These are phyloP conservation scores for Platygyra sinensis DNA, from an alignment of 64 coral and sea anemone species.

Conservation along the genomic window DNA sequence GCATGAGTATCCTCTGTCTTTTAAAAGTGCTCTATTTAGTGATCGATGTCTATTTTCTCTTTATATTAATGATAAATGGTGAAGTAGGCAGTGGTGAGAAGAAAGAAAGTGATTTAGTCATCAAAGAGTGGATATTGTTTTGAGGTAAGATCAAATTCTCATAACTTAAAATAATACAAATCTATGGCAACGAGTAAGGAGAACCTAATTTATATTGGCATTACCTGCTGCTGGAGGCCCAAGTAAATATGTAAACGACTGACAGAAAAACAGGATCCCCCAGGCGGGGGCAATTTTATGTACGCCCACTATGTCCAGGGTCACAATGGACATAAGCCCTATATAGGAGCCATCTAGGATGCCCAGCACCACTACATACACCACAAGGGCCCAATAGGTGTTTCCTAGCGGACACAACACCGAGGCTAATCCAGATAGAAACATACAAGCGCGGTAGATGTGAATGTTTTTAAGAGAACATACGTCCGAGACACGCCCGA, in stretches of 20 bases:
- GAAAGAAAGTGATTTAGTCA: no score
- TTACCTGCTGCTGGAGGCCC: slow-evolving; percentile 88
- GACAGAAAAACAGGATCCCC: slow-evolving; percentile 90
- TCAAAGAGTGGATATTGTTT: no score
- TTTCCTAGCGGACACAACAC: slow-evolving; percentile 73
- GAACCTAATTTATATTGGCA: not conserved
- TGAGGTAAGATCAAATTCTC: not conserved
- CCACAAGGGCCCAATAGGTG: slow-evolving; percentile 58
- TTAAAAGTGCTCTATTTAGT: no score
- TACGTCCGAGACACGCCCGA: slow-evolving; percentile 79
- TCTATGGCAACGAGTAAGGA: not conserved
- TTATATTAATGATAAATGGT: not conserved
- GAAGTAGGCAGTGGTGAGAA: no score
- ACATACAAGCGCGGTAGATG: slow-evolving; percentile 78
- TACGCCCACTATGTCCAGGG: slow-evolving; percentile 74
- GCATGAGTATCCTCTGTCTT: no score
- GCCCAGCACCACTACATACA: slow-evolving; percentile 80
- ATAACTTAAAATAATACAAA: not conserved
- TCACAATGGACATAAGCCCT: slow-evolving; percentile 95
- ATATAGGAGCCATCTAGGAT: slow-evolving; percentile 91
- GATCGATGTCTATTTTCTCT: no score
- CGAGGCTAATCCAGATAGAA: slow-evolving; percentile 70
- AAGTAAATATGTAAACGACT: slow-evolving; percentile 89
- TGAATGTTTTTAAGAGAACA: slow-evolving; percentile 75
- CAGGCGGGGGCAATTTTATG: slow-evolving; percentile 79